Conservation (phyloP, 2,797 vertebrate genomes). For the Cygnus olor region DNA sequence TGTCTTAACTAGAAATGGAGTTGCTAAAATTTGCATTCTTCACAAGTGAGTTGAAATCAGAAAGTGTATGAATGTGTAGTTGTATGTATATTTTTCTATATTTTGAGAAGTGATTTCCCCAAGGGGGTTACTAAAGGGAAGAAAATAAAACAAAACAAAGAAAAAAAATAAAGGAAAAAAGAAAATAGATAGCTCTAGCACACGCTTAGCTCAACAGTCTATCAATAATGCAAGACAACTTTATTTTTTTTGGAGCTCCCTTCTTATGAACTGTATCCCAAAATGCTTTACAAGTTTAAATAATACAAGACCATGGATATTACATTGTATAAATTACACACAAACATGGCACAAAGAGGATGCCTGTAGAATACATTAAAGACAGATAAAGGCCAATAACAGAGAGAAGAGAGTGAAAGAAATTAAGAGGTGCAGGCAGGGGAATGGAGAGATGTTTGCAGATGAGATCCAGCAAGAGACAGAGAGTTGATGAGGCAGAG, state of each 20-base stretch:
- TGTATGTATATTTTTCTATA: not conserved
- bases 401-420: not conserved
- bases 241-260: conserved; percentile 1
- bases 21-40: not conserved
- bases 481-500: conserved; percentile 15
- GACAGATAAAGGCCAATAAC: not conserved
- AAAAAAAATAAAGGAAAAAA: rapidly evolving
- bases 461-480: not conserved
- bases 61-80: not conserved
- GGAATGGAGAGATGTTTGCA: not conserved
- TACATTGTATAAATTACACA: not conserved
- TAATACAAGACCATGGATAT: not conserved
- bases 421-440: not conserved
- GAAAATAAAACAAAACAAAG: not conserved
- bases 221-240: conserved; percentile 1
- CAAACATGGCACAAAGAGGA: not conserved
- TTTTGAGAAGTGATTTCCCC: not conserved
- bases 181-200: not conserved
- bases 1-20: not conserved
- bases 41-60: rapidly evolving
- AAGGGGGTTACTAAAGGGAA: not conserved
- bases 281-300: conserved; percentile 26
- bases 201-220: not conserved
- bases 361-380: not conserved
- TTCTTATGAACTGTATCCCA: not conserved